Evolutionary conservation across 2,797 vertebrate species (phyloP).

Genomic region (Enteromius treurensis): DNA sequence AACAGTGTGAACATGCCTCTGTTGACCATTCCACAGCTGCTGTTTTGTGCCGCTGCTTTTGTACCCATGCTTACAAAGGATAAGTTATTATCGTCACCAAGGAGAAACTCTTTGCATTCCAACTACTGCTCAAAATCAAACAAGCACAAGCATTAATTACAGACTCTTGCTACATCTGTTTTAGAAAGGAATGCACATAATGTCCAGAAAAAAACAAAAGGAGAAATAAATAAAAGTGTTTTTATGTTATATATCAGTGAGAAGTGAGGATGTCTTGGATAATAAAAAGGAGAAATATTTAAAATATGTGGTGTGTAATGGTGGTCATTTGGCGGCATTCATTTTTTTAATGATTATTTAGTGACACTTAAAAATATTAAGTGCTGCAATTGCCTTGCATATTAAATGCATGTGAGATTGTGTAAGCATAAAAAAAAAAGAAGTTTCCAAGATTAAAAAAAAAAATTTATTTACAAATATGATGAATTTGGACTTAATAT

Average conservation of each 20-base stretch:
- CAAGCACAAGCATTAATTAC: constrained; percentile 7
- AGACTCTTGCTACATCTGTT: not conserved
- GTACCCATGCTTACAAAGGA: not conserved
- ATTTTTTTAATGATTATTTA: not conserved
- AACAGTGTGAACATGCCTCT: not conserved
- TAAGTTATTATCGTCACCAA: constrained; percentile 6
- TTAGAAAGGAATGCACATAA: not conserved
- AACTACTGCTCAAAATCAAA: constrained; percentile 10
- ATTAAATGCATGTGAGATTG: not conserved
- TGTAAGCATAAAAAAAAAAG: not conserved
- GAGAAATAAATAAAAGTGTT: not conserved
- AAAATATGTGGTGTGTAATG: not conserved
- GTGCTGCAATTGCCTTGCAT: not conserved
- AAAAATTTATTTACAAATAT: not conserved
- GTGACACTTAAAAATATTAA: not conserved
- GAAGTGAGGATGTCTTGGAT: not conserved
- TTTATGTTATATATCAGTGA: not conserved
- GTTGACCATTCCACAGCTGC: not conserved
- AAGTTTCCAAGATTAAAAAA: not conserved
- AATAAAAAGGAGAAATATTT: not conserved
- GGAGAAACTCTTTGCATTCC: constrained; percentile 9
- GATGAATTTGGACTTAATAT: not conserved
- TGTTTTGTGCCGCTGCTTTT: constrained; percentile 7
- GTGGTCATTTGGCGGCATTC: not conserved
- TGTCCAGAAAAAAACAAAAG: not conserved